Conservation (phyloP, 1,140 invertebrate species). For the Whitmania pigra region DNA sequence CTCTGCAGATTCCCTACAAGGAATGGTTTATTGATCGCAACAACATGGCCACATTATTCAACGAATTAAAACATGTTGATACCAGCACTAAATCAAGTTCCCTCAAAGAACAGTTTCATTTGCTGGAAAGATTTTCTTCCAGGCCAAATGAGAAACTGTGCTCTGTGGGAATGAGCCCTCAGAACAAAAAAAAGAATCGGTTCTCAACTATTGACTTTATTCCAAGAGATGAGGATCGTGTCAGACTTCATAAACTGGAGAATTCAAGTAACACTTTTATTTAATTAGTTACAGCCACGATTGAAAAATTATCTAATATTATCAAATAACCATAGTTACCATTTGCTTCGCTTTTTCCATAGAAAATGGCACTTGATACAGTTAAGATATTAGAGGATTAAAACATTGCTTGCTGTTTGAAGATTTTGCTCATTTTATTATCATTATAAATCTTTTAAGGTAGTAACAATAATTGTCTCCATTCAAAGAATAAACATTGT, state of each 20-base stretch:
- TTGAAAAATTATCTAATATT: too few relatives aligned
- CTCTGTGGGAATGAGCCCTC: slow-evolving; percentile 26
- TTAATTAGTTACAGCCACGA: too few relatives aligned
- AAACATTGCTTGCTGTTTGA: too few relatives aligned
- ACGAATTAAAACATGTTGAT: slow-evolving; percentile 33
- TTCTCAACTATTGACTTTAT: slow-evolving; percentile 28
- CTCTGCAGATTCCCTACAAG: slow-evolving; percentile 29
- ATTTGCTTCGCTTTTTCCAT: too few relatives aligned
- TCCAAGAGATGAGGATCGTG: slow-evolving; percentile 22
- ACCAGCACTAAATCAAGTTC: slow-evolving; percentile 31
- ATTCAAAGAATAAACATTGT: neutral
- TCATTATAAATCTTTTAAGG: too few relatives aligned
- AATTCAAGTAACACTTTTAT: too few relatives aligned
- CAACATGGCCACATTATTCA: slow-evolving; percentile 28
- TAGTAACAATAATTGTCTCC: too few relatives aligned
- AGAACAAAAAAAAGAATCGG: slow-evolving; percentile 35
- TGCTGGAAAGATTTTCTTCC: slow-evolving; percentile 28
- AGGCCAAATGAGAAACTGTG: slow-evolving; percentile 30
- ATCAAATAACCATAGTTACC: too few relatives aligned
- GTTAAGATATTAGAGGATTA: too few relatives aligned
- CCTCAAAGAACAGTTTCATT: slow-evolving; percentile 35
- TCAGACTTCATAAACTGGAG: slow-evolving; percentile 1
- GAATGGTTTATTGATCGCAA: neutral
- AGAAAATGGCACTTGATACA: too few relatives aligned
- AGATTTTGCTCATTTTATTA: too few relatives aligned